A percentile compares a stretch with the other conserved stretches of the same genome.
Evolutionary conservation across 92 coral and sea anemone species (phyloP).

Genomic region (Pocillopora meandrina): DNA sequence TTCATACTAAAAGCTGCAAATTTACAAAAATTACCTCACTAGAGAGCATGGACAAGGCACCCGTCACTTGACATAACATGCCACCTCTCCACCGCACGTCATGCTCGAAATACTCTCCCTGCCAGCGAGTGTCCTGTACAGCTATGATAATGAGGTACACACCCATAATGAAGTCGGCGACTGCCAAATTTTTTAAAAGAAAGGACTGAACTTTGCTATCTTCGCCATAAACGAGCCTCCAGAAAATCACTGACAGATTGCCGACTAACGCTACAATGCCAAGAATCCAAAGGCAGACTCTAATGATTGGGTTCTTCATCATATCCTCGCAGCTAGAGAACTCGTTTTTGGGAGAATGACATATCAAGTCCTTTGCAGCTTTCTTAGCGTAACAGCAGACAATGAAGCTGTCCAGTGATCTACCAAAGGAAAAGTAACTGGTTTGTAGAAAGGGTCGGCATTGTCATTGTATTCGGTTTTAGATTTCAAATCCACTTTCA

Average conservation of each 20-base stretch:
- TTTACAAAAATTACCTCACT: conserved; percentile 42
- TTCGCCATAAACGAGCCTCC: conserved; percentile 40
- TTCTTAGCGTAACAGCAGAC: conserved; percentile 79
- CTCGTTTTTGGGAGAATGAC: conserved; percentile 55
- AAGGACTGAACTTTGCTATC: conserved; percentile 68
- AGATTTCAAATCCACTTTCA: too few species aligned
- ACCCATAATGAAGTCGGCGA: conserved; percentile 74
- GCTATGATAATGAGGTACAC: conserved; percentile 65
- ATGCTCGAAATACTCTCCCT: conserved; percentile 64
- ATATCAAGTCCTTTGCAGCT: conserved; percentile 4
- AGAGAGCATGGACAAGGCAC: conserved; percentile 65
- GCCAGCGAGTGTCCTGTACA: conserved; percentile 53
- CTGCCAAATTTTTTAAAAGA: conserved; percentile 67
- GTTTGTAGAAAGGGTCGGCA: background rate
- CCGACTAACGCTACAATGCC: conserved; percentile 67
- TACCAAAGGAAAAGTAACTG: background rate
- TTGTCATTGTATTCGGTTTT: too few species aligned
- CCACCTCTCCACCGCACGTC: conserved; percentile 71
- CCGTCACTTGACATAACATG: conserved; percentile 45
- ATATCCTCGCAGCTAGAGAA: conserved; percentile 79
- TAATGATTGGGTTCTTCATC: conserved; percentile 57
- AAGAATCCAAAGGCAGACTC: conserved; percentile 72
- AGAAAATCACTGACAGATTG: conserved; percentile 53
- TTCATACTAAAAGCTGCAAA: background rate
- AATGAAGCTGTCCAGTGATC: conserved; percentile 71